Percentiles rank a stretch among this genome's conserved stretches.
Evolutionary conservation across 92 coral and sea anemone species (phyloP).

Genomic region (Montipora capitata): DNA sequence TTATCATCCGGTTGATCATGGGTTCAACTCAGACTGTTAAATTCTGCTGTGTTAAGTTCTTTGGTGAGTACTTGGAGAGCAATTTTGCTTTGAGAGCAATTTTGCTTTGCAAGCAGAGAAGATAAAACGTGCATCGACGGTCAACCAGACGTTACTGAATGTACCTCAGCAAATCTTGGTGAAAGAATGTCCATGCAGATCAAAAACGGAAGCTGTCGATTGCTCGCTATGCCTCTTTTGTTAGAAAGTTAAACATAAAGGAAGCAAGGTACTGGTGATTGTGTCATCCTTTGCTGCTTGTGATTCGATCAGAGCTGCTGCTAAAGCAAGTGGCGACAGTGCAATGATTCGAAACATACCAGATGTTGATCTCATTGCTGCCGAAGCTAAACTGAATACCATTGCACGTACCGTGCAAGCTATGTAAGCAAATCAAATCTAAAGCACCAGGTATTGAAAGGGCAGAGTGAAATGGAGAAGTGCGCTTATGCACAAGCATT

Average conservation of each 20-base stretch:
- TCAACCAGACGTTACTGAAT: background rate
- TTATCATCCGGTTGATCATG: too few species aligned
- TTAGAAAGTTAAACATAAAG: constrained; percentile 49
- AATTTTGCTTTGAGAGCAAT: too few species aligned
- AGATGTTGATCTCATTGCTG: constrained; percentile 65
- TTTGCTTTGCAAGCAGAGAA: background rate
- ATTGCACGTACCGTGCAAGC: constrained; percentile 29
- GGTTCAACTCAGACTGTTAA: too few species aligned
- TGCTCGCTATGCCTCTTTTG: constrained; percentile 69
- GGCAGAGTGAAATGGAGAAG: constrained; percentile 20
- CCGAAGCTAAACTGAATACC: constrained; percentile 60
- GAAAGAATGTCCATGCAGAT: constrained; percentile 1
- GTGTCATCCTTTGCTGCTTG: constrained; percentile 56
- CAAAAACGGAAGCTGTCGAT: background rate
- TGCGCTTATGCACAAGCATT: constrained; percentile 44
- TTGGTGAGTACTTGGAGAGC: too few species aligned
- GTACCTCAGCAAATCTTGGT: background rate
- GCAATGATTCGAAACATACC: constrained; percentile 39
- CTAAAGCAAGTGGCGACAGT: constrained; percentile 20
- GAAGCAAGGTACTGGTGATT: constrained; percentile 13
- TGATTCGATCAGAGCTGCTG: constrained; percentile 7
- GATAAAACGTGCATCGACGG: background rate
- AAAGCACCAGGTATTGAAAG: constrained; percentile 6
- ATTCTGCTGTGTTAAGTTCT: too few species aligned
- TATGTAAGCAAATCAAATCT: constrained; percentile 69